phyloP scores from a whole-genome alignment of 2,888 invertebrate genomes.

The Rhingia campestris region DNA sequence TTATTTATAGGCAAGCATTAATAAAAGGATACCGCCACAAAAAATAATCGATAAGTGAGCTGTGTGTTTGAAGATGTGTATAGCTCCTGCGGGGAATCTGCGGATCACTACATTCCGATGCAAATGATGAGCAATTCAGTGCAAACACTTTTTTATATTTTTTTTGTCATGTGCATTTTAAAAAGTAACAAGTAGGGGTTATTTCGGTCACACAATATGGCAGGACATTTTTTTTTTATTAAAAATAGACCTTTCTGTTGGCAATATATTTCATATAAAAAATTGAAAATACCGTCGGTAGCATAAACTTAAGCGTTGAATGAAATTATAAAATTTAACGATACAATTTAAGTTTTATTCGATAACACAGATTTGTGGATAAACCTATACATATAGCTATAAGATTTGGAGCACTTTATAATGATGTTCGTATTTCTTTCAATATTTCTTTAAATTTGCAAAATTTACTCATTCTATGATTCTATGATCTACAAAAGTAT shows the following conservation, averaged over 20 bases:
- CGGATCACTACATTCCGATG: conserved; percentile 38
- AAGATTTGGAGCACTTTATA: no score
- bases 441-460: no score
- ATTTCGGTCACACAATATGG: conserved; percentile 42
- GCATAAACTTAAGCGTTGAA: background rate
- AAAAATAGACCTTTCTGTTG: conserved; percentile 8
- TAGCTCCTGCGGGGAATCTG: conserved; percentile 22
- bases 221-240: conserved; percentile 4
- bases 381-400: no score
- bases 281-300: background rate
- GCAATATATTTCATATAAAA: background rate
- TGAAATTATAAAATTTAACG: background rate
- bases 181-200: conserved; percentile 7
- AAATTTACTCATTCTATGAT: no score
- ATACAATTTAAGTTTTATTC: background rate
- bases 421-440: no score
- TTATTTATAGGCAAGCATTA: conserved; percentile 53
- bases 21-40: conserved; percentile 49
- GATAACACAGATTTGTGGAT: no score
- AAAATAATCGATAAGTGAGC: conserved; percentile 39
- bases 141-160: conserved; percentile 15
- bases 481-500: no score
- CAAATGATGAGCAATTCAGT: conserved; percentile 52
- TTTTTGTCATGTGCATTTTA: background rate
- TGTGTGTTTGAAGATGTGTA: background rate